These are phyloP conservation scores for Lepeophtheirus nordmannii DNA, from an alignment of 2,888 invertebrate genomes.

Conservation along the genomic window DNA sequence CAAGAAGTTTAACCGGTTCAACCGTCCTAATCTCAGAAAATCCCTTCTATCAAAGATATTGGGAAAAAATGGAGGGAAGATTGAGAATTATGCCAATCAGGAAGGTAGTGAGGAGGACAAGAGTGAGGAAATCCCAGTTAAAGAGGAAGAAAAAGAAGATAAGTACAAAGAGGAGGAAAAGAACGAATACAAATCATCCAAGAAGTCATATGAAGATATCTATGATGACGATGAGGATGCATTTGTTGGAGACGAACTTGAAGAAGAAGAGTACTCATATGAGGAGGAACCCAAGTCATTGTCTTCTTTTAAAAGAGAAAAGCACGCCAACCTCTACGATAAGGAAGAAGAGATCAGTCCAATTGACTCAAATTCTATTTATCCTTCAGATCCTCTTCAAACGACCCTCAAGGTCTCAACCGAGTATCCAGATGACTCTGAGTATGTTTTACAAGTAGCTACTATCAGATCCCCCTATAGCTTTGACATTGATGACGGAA, in stretches of 20 bases:
- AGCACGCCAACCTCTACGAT: slow-evolving; percentile 28
- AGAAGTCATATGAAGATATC: not conserved
- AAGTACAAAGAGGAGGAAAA: not conserved
- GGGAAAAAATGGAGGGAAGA: slow-evolving; percentile 12
- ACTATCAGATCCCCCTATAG: slow-evolving; percentile 77
- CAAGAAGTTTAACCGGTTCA: slow-evolving; percentile 23
- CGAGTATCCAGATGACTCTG: slow-evolving; percentile 47
- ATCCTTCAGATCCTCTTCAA: slow-evolving; percentile 7
- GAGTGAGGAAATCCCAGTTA: not conserved
- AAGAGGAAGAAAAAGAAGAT: not conserved
- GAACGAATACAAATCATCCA: not conserved
- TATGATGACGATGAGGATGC: not conserved
- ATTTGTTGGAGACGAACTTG: not conserved
- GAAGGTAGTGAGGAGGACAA: not conserved
- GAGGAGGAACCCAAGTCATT: not conserved
- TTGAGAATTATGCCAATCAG: not conserved
- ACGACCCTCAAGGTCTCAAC: slow-evolving; percentile 23
- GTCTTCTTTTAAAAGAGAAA: not conserved
- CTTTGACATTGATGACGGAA: slow-evolving; percentile 37
- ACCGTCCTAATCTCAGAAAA: slow-evolving; percentile 11
- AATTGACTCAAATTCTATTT: slow-evolving; percentile 61
- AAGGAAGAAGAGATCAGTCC: slow-evolving; percentile 28
- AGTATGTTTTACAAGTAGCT: slow-evolving; percentile 60
- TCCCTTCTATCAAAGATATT: slow-evolving; percentile 18
- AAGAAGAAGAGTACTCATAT: not conserved